A percentile compares a stretch with the other conserved stretches of the same genome.
These are phyloP conservation scores for Busseola fusca DNA, from an alignment of 2,888 invertebrate genomes.

Conservation along the genomic window DNA sequence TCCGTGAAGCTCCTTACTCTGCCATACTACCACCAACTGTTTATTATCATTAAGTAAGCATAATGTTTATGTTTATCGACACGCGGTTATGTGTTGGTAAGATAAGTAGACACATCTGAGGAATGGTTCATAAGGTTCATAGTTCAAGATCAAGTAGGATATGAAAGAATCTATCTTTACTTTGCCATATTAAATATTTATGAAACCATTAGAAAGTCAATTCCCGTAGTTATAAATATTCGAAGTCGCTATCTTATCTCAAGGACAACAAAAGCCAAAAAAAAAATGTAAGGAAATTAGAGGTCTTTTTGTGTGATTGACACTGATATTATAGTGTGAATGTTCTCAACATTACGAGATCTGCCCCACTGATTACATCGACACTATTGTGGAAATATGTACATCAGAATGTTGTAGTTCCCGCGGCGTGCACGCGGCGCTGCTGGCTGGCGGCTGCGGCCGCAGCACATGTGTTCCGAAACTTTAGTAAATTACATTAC, in stretches of 20 bases:
- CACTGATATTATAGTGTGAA: no score
- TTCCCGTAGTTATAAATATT: no score
- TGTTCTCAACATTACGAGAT: no score
- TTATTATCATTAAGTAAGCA: no score
- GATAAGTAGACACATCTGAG: not conserved
- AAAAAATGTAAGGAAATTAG: no score
- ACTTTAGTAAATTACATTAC: conserved; percentile 10
- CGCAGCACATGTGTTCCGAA: not conserved
- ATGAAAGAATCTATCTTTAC: not conserved
- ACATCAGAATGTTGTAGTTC: not conserved
- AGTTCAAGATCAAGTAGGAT: not conserved
- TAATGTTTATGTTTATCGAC: not conserved
- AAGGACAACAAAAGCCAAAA: no score
- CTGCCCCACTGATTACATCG: not conserved
- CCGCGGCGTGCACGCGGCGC: conserved; percentile 7
- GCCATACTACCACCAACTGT: no score
- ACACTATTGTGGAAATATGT: conserved; percentile 10
- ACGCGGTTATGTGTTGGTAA: no score
- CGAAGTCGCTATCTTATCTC: no score
- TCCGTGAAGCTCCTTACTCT: no score
- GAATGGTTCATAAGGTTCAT: not conserved
- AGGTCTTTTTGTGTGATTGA: no score
- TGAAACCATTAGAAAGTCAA: not conserved
- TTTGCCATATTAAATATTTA: not conserved
- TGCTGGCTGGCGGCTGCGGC: no score